Evolutionary conservation across 2,113 vertebrate genomes (phyloP), one percentile per base, ranked within the genome.

Genomic region (Myiopsitta monachus): DNA sequence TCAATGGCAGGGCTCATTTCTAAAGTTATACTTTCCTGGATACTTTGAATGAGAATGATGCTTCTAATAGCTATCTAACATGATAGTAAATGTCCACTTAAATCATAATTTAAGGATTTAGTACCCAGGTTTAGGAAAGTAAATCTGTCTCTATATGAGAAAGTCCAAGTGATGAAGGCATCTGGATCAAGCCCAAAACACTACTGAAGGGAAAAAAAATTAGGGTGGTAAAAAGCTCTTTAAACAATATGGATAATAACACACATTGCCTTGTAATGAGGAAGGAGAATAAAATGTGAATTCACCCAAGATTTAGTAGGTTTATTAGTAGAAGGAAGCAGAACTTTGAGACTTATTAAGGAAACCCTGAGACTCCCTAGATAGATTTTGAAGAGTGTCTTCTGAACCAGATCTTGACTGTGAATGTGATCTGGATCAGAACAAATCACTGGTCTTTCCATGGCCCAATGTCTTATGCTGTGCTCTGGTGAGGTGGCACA

Each of bases 281-380:
- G 46, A 93, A 95, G 95, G 89, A 96, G 93, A 98, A 97, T 91
- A 88, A 97, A 92, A 95, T 94, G 68, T 94, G 96, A 97, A 95
- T 96, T 92, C 54, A 87, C 11, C 26, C 43, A 90, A 55, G 7
- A 89, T 94, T 96, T 94, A 96, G 93, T 83, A 92, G 78, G 94
- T 96, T 95, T 97, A 94, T 97, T 95, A 80, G 91, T 87, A 84
- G 91, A 96, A 96, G 91, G 88, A 92, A 88, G 28, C 70, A 72
- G 82, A 96, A 74, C 38, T 96, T 92, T 95, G 66, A 96, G 55
- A 15, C 13, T 82, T 76, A 70, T 61, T 81, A 89, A 86, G 62
- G 87, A 93, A 97, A 96, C 59, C 10, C 36, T 91, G 84, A 93
- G 92, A 88, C 69, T 92, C 36, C 92, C 77, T 68, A 66, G 51